Base-by-base conservation (phyloP, 2,113 vertebrate genomes). In the Gasterosteus nipponicus region DNA sequence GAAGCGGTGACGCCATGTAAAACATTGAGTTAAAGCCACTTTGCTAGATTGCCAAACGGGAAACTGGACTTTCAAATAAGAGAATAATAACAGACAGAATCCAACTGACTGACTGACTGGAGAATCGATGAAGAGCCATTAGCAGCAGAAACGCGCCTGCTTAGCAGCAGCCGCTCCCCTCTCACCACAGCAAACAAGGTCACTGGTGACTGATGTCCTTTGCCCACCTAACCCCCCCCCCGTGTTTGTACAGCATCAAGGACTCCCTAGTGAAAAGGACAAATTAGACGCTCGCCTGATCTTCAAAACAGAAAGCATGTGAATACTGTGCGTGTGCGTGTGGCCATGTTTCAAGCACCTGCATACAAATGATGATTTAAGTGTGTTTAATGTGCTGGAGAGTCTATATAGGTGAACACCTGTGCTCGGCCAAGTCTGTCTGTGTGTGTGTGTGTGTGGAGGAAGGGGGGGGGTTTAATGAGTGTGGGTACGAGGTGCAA, bases 41-140 rank as follows among this genome's bases (percentile, higher is more conserved):
- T 22, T 26, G 35, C 9, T 46, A 6, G 16, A 70, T 19, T 35
- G 14, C 11, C 42, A 57, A 73, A 53, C 7, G 49, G 60, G 4
- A 22, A 14, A 64, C 26, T 44, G 4, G 44, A 56, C 38, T 22
- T 56, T 44, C 33, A n/a, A 64, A 41, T 44, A 64, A 44, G 12
- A 4, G 6, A 19, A 53, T 46, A 35, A 10, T 0, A 9, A 33
- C 22, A 49, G 44, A 49, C 12, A 26, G 4, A 39, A 3, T n/a
- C 38, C 31, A 11, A 64, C 35, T 38, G 39, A 71, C 29, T 38
- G 53, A 39, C 22, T 12, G 74, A 47, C 61, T 58, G 4, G 51
- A 33, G 56, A 78, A 88, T 90, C 91, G 82, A 92, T 90, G 83
- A 67, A n/a, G 59, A 73, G 10, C 78, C 83, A 89, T 91, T 87